Conservation (phyloP, 2,888 invertebrate genomes). For the Ferrisia virgata region DNA sequence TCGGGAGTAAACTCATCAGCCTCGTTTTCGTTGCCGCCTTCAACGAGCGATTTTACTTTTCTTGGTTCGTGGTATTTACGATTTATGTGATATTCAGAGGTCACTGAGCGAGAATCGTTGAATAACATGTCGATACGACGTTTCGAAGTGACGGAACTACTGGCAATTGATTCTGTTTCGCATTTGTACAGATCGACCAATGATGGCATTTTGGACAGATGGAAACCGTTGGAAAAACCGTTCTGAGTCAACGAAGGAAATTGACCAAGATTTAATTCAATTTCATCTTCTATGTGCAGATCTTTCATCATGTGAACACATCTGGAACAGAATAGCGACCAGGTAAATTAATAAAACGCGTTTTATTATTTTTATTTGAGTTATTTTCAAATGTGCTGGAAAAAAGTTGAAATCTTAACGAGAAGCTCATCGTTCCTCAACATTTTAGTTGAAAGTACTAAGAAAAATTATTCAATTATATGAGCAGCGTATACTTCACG, state of each 20-base stretch:
- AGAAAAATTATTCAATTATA: too few relatives aligned
- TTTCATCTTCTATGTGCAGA: background rate
- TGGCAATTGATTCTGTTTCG: conserved; percentile 42
- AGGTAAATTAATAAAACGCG: background rate
- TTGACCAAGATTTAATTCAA: background rate
- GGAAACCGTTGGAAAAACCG: conserved; percentile 23
- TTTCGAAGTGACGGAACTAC: conserved; percentile 60
- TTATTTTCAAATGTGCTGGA: too few relatives aligned
- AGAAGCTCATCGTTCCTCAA: too few relatives aligned
- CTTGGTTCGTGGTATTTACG: conserved; percentile 16
- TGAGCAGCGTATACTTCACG: too few relatives aligned
- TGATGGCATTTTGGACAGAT: conserved; percentile 19
- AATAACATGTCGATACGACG: conserved; percentile 84
- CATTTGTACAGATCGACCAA: conserved; percentile 38
- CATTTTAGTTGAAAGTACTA: too few relatives aligned
- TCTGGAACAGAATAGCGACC: background rate
- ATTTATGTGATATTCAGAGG: conserved; percentile 53
- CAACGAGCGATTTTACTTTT: conserved; percentile 49
- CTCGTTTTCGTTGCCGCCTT: conserved; percentile 50
- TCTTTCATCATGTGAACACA: background rate
- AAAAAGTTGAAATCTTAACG: too few relatives aligned
- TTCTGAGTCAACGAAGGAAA: background rate
- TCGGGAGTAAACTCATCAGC: background rate
- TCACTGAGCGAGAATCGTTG: conserved; percentile 65
- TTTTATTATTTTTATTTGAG: too few relatives aligned